These are phyloP conservation scores for Dissostichus mawsoni DNA, from an alignment of 2,113 vertebrate genomes.

Conservation along the genomic window DNA sequence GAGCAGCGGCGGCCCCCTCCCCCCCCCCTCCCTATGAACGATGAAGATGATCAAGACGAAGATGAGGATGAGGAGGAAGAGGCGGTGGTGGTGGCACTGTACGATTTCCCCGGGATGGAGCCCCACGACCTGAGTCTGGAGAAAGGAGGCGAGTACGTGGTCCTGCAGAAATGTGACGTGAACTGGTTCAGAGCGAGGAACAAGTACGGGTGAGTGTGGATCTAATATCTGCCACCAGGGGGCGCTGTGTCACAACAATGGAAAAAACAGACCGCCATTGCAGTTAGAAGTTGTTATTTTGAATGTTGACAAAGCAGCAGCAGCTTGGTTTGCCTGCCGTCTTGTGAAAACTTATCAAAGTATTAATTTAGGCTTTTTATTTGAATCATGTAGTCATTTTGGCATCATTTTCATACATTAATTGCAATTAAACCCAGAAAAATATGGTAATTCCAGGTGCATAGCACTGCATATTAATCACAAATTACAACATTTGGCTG, in stretches of 20 bases:
- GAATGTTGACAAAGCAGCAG: no score
- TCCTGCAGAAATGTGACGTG: constrained; percentile 90
- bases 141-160: constrained; percentile 89
- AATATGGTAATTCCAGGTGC: no score
- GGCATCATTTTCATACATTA: no score
- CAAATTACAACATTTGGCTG: no score
- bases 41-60: background rate
- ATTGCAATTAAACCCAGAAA: no score
- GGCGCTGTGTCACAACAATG: background rate
- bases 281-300: no score
- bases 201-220: constrained; percentile 85
- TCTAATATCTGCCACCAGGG: background rate
- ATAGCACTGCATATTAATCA: no score
- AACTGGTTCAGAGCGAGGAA: constrained; percentile 94
- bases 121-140: constrained; percentile 89
- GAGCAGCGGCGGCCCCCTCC: constrained; percentile 49
- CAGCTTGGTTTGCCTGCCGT: no score
- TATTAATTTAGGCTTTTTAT: no score
- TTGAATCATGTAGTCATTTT: no score
- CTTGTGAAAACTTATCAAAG: no score
- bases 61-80: constrained; percentile 73
- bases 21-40: constrained; percentile 73
- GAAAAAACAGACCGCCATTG: no score
- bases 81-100: constrained; percentile 91
- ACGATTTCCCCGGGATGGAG: constrained; percentile 90